Evolutionary conservation across 2,888 invertebrate species (phyloP).

Genomic region (Polyommatus icarus): DNA sequence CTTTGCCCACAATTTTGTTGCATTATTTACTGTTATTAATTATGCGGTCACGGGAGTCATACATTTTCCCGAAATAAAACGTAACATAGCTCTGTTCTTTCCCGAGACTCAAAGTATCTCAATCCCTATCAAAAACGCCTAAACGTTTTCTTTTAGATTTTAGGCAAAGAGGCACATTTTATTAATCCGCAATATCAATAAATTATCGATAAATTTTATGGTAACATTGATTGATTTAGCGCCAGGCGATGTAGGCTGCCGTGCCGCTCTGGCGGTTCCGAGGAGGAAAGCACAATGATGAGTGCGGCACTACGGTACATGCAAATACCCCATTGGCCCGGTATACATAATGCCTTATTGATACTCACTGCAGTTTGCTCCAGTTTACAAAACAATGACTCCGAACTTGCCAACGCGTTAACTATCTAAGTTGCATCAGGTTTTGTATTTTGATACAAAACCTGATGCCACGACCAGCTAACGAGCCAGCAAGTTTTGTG

Average conservation of each 20-base stretch:
- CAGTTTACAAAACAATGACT: conserved; percentile 22
- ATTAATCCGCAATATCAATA: no score
- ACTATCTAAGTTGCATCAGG: conserved; percentile 12
- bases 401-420: background rate
- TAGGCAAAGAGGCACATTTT: no score
- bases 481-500: background rate
- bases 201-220: background rate
- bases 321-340: conserved; percentile 30
- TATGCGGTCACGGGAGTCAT: no score
- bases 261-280: conserved; percentile 13
- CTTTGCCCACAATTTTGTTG: no score
- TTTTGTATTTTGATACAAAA: background rate
- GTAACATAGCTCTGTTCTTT: no score
- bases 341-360: conserved; percentile 30
- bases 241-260: conserved; percentile 24
- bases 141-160: no score
- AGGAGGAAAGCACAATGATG: conserved; percentile 26
- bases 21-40: no score
- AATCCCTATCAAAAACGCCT: no score
- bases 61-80: no score
- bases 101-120: background rate
- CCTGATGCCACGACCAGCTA: no score
- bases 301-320: conserved; percentile 27
- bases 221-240: background rate
- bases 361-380: conserved; percentile 8